Base-by-base conservation (phyloP, 2,888 invertebrate genomes). In the Campopleginae sp. region DNA sequence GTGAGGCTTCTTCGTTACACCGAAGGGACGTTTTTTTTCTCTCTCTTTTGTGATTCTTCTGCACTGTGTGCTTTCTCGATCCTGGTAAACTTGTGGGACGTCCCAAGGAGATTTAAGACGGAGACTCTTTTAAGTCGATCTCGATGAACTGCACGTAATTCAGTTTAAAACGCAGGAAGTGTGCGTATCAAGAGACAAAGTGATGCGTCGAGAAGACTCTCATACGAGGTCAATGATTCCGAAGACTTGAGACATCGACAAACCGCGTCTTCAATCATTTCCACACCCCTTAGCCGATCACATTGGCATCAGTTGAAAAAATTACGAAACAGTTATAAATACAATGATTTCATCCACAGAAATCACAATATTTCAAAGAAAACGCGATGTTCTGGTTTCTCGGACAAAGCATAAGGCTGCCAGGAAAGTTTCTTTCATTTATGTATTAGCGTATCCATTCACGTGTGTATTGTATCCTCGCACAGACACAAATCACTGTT, bases 401-500 rank as follows among this genome's bases (percentile, higher is more conserved):
- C 27, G 27, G 27, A 58, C 58, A 58, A 58, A 58, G 58, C 58
- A 27, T 14, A 14, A 58, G 5, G 19, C 14, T 58, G 58, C 27
- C 10, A 27, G 27, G 14, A 58, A 27, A 27, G 58, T 58, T 27
- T 58, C 58, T 58, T 12, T 23, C 23, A 23, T 54, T 19, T 51
- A 7, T 51, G 51, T 1, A 51, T 54, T 54, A 14, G 1, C 61
- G 17, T 44, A 17, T 8, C 3, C 23, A 44, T 17, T 2, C 48
- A 33, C 33, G 10, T 51, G 12, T 19, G n/a, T 17, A 42, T 17
- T 38, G 38, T 38, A 38, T 10, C 8, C 8, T 42, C 23, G 42
- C 54, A 78, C 68, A 66, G 31, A 77, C 51, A 58, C 44, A 19
- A 90, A 91, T 89, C 89, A 88, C 80, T 86, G 84, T 89, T 86